Evolutionary conservation across 2,797 vertebrate genomes (phyloP).

Genomic region (Dipus sagitta): DNA sequence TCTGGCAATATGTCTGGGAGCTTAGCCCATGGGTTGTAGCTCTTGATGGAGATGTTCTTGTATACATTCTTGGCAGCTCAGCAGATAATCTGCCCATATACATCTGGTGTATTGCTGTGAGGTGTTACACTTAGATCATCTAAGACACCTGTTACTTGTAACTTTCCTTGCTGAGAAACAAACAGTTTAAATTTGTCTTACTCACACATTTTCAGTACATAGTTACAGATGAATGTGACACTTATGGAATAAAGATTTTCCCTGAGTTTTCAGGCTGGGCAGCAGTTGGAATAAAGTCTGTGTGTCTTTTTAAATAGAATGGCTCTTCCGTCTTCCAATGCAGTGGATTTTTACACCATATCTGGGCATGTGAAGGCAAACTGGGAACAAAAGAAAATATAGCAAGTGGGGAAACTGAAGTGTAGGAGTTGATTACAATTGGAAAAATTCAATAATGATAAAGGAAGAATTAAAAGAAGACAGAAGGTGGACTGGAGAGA

Average conservation of each 20-base stretch:
- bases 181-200: conserved; percentile 66
- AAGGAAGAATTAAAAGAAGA: neutral
- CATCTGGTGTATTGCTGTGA: conserved; percentile 78
- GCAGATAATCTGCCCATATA: conserved; percentile 55
- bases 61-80: conserved; percentile 71
- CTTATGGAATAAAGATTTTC: neutral
- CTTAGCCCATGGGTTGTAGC: conserved; percentile 57
- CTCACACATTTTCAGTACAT: neutral
- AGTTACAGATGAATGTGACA: conserved; percentile 11
- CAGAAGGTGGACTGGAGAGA: neutral
- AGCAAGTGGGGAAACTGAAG: neutral
- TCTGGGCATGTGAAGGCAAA: neutral
- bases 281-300: neutral
- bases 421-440: neutral
- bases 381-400: neutral
- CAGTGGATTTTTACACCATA: neutral
- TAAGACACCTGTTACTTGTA: conserved; percentile 77
- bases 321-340: neutral
- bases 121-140: conserved; percentile 57
- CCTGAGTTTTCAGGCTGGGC: neutral
- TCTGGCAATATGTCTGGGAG: conserved; percentile 66
- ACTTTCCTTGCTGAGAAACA: conserved; percentile 66
- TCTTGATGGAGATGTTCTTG: conserved; percentile 68
- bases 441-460: neutral
- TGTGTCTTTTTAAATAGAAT: too few relatives aligned